Evolutionary conservation across 2,888 invertebrate species (phyloP).

Genomic region (Ellobium chinense): DNA sequence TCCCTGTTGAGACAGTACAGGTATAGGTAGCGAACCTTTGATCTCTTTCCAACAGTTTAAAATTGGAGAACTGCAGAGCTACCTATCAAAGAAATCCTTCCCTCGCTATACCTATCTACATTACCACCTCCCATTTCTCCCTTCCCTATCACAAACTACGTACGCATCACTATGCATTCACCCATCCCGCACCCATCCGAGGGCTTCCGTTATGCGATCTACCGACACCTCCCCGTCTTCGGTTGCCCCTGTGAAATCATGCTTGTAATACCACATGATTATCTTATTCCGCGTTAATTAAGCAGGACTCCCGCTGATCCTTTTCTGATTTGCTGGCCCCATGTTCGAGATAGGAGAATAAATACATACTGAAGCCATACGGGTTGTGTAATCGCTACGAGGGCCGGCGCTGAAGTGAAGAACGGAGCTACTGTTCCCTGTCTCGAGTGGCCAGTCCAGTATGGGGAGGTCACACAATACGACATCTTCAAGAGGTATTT

Average conservation of each 20-base stretch:
- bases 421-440: too few relatives aligned
- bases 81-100: too few relatives aligned
- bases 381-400: not conserved
- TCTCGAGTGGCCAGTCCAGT: not conserved
- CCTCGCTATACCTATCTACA: too few relatives aligned
- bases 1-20: too few relatives aligned
- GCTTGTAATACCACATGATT: conserved; percentile 18
- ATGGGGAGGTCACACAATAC: not conserved
- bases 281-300: conserved; percentile 25
- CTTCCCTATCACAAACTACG: not conserved
- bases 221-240: not conserved
- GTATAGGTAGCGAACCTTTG: too few relatives aligned
- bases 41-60: too few relatives aligned
- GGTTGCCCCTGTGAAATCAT: conserved; percentile 17
- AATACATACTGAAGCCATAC: not conserved
- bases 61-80: too few relatives aligned
- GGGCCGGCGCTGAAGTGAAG: not conserved
- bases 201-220: not conserved
- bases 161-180: not conserved
- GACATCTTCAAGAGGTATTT: not conserved
- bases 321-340: not conserved
- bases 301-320: conserved; percentile 10
- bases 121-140: too few relatives aligned
- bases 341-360: not conserved
- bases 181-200: not conserved